A percentile compares a stretch with the other conserved stretches of the same genome.
phyloP scores from a whole-genome alignment of 2,888 invertebrate species.

The Epicampocera succincta region DNA sequence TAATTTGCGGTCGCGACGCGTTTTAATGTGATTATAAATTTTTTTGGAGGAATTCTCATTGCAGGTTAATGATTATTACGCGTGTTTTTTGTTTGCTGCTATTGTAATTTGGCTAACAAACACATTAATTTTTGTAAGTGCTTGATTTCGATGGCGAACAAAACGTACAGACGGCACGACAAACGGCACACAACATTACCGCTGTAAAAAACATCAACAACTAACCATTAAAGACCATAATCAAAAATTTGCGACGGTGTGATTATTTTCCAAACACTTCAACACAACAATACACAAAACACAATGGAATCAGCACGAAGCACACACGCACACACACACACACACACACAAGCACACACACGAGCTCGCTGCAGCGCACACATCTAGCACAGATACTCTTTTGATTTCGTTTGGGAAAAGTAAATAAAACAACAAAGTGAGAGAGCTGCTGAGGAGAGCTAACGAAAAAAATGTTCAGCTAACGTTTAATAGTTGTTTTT shows the following conservation, averaged over 20 bases:
- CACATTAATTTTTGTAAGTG: conserved; percentile 44
- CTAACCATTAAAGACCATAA: conserved; percentile 67
- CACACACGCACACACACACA: conserved; percentile 33
- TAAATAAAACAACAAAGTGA: neutral
- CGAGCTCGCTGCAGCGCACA: too few relatives aligned
- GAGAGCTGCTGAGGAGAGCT: conserved; percentile 5
- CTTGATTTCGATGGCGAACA: conserved; percentile 47
- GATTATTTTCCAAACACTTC: conserved; percentile 67
- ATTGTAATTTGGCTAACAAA: conserved; percentile 32
- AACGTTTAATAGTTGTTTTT: conserved; percentile 39
- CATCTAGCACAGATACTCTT: conserved; percentile 7
- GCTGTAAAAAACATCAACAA: conserved; percentile 71
- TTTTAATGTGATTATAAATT: conserved; percentile 53
- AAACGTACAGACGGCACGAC: conserved; percentile 57
- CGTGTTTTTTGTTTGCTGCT: conserved; percentile 51
- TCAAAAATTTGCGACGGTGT: conserved; percentile 72
- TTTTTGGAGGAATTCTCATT: conserved; percentile 62
- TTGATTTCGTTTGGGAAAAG: neutral
- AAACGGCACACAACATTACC: conserved; percentile 69
- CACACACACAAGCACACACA: neutral
- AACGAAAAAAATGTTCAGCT: conserved; percentile 20
- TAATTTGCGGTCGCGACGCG: conserved; percentile 66
- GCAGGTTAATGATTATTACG: conserved; percentile 69
- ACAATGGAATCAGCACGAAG: conserved; percentile 24
- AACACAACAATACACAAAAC: conserved; percentile 46